Evolutionary conservation across 2,113 vertebrate species (phyloP).

Genomic region (Pachycephala philippinensis): DNA sequence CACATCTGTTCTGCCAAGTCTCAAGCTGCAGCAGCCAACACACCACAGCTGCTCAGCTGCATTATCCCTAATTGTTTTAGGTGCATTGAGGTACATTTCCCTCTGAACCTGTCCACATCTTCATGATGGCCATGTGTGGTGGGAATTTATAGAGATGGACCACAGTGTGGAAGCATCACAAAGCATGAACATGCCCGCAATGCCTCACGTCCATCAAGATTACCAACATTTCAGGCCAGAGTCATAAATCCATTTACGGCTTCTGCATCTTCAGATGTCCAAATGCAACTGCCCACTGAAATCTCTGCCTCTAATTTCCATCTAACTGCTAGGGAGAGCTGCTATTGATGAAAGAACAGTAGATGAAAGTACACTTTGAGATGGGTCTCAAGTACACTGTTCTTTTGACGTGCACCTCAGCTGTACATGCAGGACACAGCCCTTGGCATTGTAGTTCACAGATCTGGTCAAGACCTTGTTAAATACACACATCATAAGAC

Average conservation of each 20-base stretch:
- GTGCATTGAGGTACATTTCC: neutral
- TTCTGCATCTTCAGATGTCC: neutral
- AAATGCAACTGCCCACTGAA: neutral
- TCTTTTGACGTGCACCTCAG: neutral
- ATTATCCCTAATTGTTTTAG: neutral
- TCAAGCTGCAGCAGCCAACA: neutral
- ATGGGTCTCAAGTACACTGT: neutral
- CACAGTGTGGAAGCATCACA: neutral
- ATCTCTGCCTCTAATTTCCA: neutral
- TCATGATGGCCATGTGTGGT: neutral
- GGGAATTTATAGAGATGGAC: neutral
- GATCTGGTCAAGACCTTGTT: neutral
- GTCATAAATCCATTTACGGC: neutral
- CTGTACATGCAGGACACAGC: neutral
- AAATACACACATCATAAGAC: neutral
- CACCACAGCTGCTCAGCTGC: neutral
- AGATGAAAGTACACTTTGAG: neutral
- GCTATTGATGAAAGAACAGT: neutral
- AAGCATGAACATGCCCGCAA: neutral
- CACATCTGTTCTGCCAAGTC: neutral
- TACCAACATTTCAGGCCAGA: neutral
- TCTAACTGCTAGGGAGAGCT: neutral
- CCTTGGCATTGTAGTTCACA: fast-evolving
- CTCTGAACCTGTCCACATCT: neutral
- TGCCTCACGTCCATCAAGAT: neutral